phyloP scores from a whole-genome alignment of 2,888 invertebrate genomes.

The Pristionchus arcanus region DNA sequence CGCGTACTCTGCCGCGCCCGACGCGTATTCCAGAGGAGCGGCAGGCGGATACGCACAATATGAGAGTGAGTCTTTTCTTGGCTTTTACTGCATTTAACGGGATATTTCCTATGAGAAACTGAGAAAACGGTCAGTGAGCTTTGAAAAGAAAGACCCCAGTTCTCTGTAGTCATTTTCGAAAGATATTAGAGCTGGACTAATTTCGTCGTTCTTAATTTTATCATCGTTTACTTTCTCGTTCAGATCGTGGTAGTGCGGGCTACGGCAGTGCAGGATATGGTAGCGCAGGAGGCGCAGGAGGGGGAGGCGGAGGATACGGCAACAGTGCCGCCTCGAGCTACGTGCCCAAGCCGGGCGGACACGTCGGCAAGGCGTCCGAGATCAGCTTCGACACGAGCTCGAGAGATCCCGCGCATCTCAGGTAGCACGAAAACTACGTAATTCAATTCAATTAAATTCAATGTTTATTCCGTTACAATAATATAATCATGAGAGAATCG shows the following conservation, averaged over 20 bases:
- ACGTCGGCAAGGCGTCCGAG: background rate
- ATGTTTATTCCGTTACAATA: too few relatives aligned
- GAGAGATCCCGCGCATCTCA: slow-evolving; percentile 48
- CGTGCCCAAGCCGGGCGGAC: background rate
- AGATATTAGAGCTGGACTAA: background rate
- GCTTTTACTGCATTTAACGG: too few relatives aligned
- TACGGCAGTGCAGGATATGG: background rate
- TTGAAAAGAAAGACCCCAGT: too few relatives aligned
- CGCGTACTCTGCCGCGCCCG: background rate
- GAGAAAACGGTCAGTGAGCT: too few relatives aligned
- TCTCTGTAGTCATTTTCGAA: too few relatives aligned
- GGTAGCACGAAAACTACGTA: background rate
- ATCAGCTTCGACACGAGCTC: slow-evolving; percentile 55
- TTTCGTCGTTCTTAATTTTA: background rate
- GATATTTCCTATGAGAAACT: too few relatives aligned
- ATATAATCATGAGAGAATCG: too few relatives aligned
- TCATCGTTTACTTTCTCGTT: background rate
- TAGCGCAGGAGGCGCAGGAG: background rate
- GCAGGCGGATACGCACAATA: background rate
- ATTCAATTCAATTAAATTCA: too few relatives aligned
- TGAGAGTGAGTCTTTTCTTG: background rate
- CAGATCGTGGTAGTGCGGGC: background rate
- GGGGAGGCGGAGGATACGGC: background rate
- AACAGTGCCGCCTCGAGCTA: background rate
- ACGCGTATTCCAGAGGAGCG: background rate